These are phyloP conservation scores for Oreocharis arfaki DNA, from an alignment of 2,113 vertebrate species.

Conservation along the genomic window DNA sequence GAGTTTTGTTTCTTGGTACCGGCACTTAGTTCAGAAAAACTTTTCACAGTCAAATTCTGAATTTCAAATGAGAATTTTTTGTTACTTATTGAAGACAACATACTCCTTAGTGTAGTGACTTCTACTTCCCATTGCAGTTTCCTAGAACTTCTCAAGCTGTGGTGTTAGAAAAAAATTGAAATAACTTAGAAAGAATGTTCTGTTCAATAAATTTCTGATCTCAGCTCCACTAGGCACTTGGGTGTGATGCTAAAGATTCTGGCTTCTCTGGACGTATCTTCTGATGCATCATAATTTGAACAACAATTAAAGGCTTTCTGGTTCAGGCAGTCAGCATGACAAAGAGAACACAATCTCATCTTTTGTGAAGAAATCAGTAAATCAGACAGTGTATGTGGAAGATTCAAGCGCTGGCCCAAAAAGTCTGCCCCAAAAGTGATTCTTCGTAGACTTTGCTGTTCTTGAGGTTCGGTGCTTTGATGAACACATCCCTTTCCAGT, in stretches of 20 bases:
- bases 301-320: neutral
- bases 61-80: neutral
- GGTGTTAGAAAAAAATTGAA: neutral
- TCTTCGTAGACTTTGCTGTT: neutral
- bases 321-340: neutral
- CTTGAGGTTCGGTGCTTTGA: neutral
- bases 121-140: neutral
- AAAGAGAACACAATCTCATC: neutral
- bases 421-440: neutral
- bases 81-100: neutral
- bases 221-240: neutral
- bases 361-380: neutral
- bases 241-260: neutral
- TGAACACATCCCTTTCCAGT: neutral
- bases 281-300: neutral
- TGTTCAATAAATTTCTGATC: neutral
- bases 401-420: neutral
- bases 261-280: neutral
- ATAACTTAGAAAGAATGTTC: neutral
- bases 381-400: neutral
- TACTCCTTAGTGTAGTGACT: neutral
- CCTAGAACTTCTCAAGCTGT: neutral
- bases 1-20: neutral
- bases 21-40: neutral
- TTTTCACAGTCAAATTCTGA: neutral